phyloP scores from a whole-genome alignment of 2,888 invertebrate species.

The Nymphalis urticae region DNA sequence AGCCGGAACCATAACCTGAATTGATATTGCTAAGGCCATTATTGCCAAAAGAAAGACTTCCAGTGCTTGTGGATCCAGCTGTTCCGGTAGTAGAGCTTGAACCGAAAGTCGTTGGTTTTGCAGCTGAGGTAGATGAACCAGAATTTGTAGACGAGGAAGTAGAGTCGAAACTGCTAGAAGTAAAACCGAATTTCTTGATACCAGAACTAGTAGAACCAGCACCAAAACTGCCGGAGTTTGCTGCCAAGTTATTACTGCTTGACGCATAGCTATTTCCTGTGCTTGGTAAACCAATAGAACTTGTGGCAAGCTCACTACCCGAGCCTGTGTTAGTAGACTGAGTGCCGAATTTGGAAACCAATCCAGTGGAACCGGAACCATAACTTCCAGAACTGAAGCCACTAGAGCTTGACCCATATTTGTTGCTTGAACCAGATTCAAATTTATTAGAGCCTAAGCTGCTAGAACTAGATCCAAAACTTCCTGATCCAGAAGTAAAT shows the following conservation, averaged over 20 bases:
- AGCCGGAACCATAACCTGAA: slow-evolving; percentile 23
- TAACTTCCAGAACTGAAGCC: slow-evolving; percentile 17
- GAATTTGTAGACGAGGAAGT: not conserved
- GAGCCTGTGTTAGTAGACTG: not conserved
- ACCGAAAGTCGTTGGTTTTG: not conserved
- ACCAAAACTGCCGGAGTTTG: not conserved
- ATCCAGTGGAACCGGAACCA: slow-evolving; percentile 6
- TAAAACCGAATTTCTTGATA: not conserved
- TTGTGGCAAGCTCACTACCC: no score
- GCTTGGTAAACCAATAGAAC: no score
- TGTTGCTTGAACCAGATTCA: slow-evolving; percentile 7
- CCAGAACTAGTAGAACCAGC: not conserved
- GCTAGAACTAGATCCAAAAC: not conserved
- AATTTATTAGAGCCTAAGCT: not conserved
- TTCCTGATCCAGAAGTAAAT: not conserved
- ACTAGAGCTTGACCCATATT: not conserved
- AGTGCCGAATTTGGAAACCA: not conserved
- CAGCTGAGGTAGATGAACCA: not conserved
- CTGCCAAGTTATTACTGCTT: not conserved
- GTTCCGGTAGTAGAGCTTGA: slow-evolving; percentile 5
- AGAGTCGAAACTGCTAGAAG: not conserved
- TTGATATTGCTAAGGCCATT: slow-evolving; percentile 4
- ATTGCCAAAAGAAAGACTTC: slow-evolving; percentile 7
- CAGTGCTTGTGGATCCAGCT: slow-evolving; percentile 1
- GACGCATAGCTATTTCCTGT: not conserved